phyloP scores from a whole-genome alignment of 2,113 vertebrate species.

The Typhlomys cinereus region DNA sequence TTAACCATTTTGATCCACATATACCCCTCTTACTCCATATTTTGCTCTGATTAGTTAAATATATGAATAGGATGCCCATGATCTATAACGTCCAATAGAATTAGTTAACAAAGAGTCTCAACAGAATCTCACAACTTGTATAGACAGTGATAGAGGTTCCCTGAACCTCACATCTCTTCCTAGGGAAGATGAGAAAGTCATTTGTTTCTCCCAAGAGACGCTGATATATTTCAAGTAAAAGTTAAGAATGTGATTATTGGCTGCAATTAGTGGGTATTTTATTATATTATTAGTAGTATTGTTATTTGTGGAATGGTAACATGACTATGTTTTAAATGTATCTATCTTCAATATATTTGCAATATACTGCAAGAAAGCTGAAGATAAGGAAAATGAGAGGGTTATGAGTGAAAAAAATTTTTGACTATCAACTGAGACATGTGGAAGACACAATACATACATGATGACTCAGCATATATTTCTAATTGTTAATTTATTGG shows the following conservation, averaged over 20 bases:
- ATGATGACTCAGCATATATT: background rate
- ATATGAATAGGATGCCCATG: background rate
- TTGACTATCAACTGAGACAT: background rate
- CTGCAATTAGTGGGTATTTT: background rate
- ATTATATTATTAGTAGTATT: background rate
- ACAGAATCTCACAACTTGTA: background rate
- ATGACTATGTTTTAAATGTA: background rate
- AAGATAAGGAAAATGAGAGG: background rate
- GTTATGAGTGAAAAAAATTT: background rate
- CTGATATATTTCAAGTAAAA: background rate
- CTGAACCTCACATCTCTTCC: background rate
- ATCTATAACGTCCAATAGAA: background rate
- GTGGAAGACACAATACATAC: background rate
- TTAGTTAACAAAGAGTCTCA: background rate
- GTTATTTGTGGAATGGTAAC: background rate
- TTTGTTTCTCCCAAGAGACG: background rate
- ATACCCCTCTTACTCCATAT: background rate
- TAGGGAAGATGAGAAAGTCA: background rate
- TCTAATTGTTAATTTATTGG: background rate
- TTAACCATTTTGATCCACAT: background rate
- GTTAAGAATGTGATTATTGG: background rate
- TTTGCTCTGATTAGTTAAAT: background rate
- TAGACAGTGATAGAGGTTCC: background rate
- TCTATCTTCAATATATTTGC: background rate
- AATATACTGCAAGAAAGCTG: background rate